Conservation (phyloP, 2,888 invertebrate species). For the Tillus elongatus region DNA sequence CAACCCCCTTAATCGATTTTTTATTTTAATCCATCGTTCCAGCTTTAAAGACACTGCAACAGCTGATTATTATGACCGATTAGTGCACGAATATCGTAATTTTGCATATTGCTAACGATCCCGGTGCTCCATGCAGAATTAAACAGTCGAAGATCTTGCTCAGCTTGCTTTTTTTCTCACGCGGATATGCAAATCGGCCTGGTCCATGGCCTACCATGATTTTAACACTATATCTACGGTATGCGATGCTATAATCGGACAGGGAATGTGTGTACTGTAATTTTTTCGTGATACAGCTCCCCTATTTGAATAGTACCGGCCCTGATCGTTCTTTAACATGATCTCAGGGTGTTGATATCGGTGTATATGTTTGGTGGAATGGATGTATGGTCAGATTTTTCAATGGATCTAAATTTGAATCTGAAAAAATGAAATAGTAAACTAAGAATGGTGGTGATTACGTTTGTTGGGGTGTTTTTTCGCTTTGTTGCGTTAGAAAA, state of each 20-base stretch:
- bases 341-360: neutral
- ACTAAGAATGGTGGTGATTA: too few species aligned
- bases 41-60: conserved; percentile 5
- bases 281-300: neutral
- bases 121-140: conserved; percentile 19
- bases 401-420: conserved; percentile 20
- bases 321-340: too few species aligned
- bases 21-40: conserved; percentile 15
- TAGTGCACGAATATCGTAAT: conserved; percentile 20
- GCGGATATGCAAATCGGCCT: conserved; percentile 32
- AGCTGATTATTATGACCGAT: conserved; percentile 27
- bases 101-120: conserved; percentile 24
- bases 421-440: conserved; percentile 17
- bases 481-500: neutral
- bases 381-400: conserved; percentile 20
- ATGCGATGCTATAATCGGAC: neutral
- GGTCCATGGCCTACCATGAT: conserved; percentile 19
- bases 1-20: conserved; percentile 17
- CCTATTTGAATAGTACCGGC: conserved; percentile 2
- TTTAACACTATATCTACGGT: neutral
- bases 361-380: conserved; percentile 6
- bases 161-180: conserved; percentile 36
- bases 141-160: conserved; percentile 26
- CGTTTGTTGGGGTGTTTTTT: conserved; percentile 13
- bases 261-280: neutral